Base-by-base conservation (phyloP, 2,113 vertebrate species). In the Ictalurus punctatus region DNA sequence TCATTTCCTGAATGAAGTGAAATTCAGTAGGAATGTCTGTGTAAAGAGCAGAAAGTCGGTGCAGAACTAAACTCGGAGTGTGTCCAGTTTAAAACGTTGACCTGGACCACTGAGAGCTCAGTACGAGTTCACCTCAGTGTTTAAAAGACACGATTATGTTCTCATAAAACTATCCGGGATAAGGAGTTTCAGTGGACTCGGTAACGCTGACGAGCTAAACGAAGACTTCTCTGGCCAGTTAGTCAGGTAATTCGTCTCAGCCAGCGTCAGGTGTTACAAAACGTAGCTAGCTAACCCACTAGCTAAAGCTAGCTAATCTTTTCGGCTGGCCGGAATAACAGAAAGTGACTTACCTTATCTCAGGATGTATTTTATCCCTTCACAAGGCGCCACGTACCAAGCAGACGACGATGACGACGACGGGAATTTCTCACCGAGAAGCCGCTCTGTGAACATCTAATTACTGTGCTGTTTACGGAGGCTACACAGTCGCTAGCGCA, bases 281-380 rank as follows among this genome's bases (percentile, higher is more conserved):
- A 90, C 91, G 67, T 44, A 52, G 86, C 89, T 81, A 86, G 82
- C 82, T 65, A 81, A 65, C 34, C 80, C 61, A 9, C 10, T 80
- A 81, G 67, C 89, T 54, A 61, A 44, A 54, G 88, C 88, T 90
- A 87, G 65, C 86, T 61, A 48, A 73, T 56, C 59, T 83, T 86
- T 79, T 63, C 34, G 61, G 40, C 34, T 67, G 81, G 59, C 73
- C 82, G 59, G 52, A 83, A 76, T 56, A 90, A 37, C 23, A 83
- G 14, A 80, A 67, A 44, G 59, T 48, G 17, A 90, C 91, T 90
- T 86, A 92, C 90, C 34, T 88, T 91, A 21, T 82, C 73, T 90
- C 85, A 78, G 85, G 79, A 79, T 79, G 84, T 59, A 86, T n/a
- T 86, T n/a, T 6, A 79, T 59, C 58, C 80, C 37, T 88, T 86